Evolutionary conservation across 1,140 invertebrate genomes (phyloP).

Genomic region (Panagrolaimus sp.): DNA sequence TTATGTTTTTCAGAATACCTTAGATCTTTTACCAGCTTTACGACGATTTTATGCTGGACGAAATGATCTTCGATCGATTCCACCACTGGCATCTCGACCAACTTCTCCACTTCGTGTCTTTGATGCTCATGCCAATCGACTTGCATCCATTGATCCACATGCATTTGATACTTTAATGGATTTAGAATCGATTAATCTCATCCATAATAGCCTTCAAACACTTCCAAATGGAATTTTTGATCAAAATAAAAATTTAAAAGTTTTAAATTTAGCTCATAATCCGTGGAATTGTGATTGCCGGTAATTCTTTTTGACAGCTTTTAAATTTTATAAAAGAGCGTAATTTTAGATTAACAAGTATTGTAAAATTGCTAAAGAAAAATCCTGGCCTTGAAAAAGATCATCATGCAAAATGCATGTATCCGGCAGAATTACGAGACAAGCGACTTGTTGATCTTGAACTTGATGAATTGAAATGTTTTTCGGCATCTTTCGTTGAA

Average conservation of each 20-base stretch:
- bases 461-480: slow-evolving; percentile 25
- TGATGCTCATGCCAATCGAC: slow-evolving; percentile 37
- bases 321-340: slow-evolving; percentile 12
- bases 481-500: slow-evolving; percentile 10
- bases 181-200: slow-evolving; percentile 29
- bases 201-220: slow-evolving; percentile 36
- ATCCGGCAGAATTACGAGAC: slow-evolving; percentile 8
- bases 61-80: slow-evolving; percentile 37
- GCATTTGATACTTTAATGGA: slow-evolving; percentile 31
- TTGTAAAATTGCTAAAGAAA: slow-evolving; percentile 6
- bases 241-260: slow-evolving; percentile 22
- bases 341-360: slow-evolving; percentile 12
- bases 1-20: slow-evolving; percentile 36
- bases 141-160: slow-evolving; percentile 21
- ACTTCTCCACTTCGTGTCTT: slow-evolving; percentile 19
- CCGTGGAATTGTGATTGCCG: slow-evolving; percentile 48
- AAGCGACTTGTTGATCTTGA: slow-evolving; percentile 14
- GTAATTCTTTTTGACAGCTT: slow-evolving; percentile 19
- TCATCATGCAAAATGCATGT: slow-evolving; percentile 20
- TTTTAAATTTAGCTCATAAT: slow-evolving; percentile 31
- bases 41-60: slow-evolving; percentile 32
- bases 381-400: slow-evolving; percentile 18
- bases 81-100: slow-evolving; percentile 19
- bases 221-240: slow-evolving; percentile 27
- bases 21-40: slow-evolving; percentile 35